Percentiles rank a stretch among this genome's conserved stretches.
Conservation (phyloP, 1,140 invertebrate species). For the Dysdera silvatica region DNA sequence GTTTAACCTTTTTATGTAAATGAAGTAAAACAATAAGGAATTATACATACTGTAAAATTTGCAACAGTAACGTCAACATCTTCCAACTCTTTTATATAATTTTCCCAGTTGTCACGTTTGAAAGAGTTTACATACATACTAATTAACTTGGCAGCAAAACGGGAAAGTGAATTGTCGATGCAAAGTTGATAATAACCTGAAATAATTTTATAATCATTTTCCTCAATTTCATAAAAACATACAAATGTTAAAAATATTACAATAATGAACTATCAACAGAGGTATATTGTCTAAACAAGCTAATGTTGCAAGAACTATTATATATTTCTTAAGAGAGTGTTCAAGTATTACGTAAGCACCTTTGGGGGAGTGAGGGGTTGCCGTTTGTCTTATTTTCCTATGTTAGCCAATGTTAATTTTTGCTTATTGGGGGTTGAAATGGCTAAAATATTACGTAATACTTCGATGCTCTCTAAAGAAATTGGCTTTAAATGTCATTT, state of each 20-base stretch:
- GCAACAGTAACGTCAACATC: conserved; percentile 75
- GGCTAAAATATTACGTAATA: too few species aligned
- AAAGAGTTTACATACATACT: conserved; percentile 90
- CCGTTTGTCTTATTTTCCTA: too few species aligned
- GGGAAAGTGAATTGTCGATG: conserved; percentile 88
- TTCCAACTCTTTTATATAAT: conserved; percentile 80
- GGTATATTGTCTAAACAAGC: conserved; percentile 38
- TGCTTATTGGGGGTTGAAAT: too few species aligned
- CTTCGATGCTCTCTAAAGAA: too few species aligned
- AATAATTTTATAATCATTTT: conserved; percentile 14
- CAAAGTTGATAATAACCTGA: conserved; percentile 70
- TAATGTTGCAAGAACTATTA: too few species aligned
- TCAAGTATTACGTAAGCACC: too few species aligned
- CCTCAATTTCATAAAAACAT: neutral
- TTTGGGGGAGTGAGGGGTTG: too few species aligned
- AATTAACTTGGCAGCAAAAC: conserved; percentile 83
- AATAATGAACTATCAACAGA: neutral
- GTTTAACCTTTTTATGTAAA: neutral
- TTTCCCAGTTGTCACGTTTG: conserved; percentile 85
- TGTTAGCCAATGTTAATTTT: too few species aligned
- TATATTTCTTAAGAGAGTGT: too few species aligned
- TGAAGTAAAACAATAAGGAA: neutral
- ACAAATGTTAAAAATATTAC: neutral
- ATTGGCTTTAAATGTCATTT: too few species aligned
- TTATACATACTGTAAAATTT: conserved; percentile 70